phyloP scores from a whole-genome alignment of 2,113 vertebrate genomes.

The Neolamprologus longior region DNA sequence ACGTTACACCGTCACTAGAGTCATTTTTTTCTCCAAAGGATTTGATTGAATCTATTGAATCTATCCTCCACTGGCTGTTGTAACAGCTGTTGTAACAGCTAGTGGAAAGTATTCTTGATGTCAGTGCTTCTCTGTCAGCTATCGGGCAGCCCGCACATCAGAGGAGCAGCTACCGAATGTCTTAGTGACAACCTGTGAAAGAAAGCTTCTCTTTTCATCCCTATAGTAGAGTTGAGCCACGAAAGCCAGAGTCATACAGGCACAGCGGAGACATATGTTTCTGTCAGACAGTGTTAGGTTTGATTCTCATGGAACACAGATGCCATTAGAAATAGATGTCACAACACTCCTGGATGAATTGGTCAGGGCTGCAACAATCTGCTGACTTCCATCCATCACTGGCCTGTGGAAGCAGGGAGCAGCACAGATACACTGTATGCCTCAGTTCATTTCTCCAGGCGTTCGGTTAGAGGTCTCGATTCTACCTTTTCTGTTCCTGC shows the following conservation, averaged over 20 bases:
- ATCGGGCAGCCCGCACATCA: neutral
- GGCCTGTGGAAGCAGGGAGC: slow-evolving; percentile 19
- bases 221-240: neutral
- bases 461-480: neutral
- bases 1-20: accelerated
- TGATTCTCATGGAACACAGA: slow-evolving; percentile 39
- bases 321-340: slow-evolving; percentile 65
- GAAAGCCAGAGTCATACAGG: slow-evolving; percentile 15
- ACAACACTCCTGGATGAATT: slow-evolving; percentile 60
- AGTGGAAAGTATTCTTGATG: neutral
- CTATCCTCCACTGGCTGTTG: neutral
- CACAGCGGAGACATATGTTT: slow-evolving; percentile 55
- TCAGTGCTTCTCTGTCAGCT: neutral
- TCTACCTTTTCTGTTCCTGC: neutral
- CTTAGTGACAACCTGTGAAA: slow-evolving; percentile 2
- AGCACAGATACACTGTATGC: neutral
- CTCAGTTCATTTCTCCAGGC: slow-evolving; percentile 1
- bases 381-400: slow-evolving; percentile 63
- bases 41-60: neutral
- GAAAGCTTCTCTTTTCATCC: neutral
- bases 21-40: neutral
- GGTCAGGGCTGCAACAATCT: slow-evolving; percentile 53
- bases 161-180: neutral
- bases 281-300: slow-evolving; percentile 50
- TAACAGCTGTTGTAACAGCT: neutral